phyloP scores from a whole-genome alignment of 2,888 invertebrate species.

The Xanthorhoe designata region DNA sequence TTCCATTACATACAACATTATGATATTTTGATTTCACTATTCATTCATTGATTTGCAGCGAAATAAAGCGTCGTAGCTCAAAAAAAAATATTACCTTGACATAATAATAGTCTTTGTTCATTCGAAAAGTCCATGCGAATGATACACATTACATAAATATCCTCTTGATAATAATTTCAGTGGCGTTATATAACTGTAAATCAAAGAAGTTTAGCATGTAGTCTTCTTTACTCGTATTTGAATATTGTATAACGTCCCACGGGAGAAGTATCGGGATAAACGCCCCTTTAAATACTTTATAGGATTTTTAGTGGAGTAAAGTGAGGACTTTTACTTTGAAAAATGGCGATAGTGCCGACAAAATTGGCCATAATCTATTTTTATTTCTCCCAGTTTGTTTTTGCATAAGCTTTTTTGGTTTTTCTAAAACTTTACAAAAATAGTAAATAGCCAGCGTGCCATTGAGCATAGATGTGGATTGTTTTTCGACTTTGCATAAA shows the following conservation, averaged over 20 bases:
- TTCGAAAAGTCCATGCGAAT: too few species aligned
- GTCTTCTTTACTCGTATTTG: slow-evolving; percentile 64
- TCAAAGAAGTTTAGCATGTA: slow-evolving; percentile 45
- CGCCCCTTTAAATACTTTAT: slow-evolving; percentile 70
- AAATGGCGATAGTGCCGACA: slow-evolving; percentile 22
- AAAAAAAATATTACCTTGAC: too few species aligned
- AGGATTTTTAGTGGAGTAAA: slow-evolving; percentile 61
- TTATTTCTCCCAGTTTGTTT: not conserved
- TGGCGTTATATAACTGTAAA: not conserved
- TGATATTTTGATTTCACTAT: too few species aligned
- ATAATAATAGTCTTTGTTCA: too few species aligned
- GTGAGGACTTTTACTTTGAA: slow-evolving; percentile 43
- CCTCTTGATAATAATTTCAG: too few species aligned
- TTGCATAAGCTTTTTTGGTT: not conserved
- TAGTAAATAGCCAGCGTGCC: too few species aligned
- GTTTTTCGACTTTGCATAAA: too few species aligned
- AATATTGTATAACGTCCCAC: slow-evolving; percentile 76
- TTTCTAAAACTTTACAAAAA: not conserved
- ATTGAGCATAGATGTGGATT: too few species aligned
- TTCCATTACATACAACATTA: too few species aligned
- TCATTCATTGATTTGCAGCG: too few species aligned
- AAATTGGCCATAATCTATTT: slow-evolving; percentile 23
- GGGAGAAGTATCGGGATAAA: slow-evolving; percentile 71
- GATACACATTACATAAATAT: too few species aligned
- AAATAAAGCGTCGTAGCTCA: too few species aligned